These are phyloP conservation scores for Sebastes hubbsi DNA, from an alignment of 2,797 vertebrate genomes.

Conservation along the genomic window DNA sequence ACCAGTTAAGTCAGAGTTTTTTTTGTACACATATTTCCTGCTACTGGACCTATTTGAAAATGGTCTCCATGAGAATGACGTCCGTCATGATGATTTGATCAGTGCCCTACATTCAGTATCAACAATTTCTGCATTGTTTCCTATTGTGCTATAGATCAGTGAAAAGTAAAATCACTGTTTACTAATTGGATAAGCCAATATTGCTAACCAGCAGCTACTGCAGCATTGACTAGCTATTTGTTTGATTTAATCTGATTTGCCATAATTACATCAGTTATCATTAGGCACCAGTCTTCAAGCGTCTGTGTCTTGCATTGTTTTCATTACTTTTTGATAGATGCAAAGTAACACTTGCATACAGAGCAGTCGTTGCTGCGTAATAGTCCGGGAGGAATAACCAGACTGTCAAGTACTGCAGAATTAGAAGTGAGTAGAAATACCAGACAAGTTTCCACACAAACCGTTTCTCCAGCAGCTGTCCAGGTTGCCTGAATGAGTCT, in stretches of 20 bases:
- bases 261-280: too few relatives aligned
- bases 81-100: not conserved
- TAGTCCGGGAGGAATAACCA: not conserved
- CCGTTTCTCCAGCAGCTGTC: not conserved
- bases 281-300: too few relatives aligned
- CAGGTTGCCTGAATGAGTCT: not conserved
- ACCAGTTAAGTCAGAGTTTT: too few relatives aligned
- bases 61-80: not conserved
- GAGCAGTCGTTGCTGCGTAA: not conserved
- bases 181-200: not conserved
- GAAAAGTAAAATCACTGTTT: not conserved
- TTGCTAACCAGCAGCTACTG: not conserved
- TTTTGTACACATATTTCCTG: too few relatives aligned
- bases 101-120: not conserved
- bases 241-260: too few relatives aligned
- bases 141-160: not conserved
- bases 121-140: not conserved
- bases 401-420: not conserved
- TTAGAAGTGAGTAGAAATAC: not conserved
- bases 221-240: too few relatives aligned
- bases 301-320: not conserved
- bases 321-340: not conserved
- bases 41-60: too few relatives aligned
- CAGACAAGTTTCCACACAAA: not conserved
- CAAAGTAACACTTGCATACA: not conserved